Conservation (phyloP, 1,140 invertebrate genomes). For the Neodiprion lecontei region DNA sequence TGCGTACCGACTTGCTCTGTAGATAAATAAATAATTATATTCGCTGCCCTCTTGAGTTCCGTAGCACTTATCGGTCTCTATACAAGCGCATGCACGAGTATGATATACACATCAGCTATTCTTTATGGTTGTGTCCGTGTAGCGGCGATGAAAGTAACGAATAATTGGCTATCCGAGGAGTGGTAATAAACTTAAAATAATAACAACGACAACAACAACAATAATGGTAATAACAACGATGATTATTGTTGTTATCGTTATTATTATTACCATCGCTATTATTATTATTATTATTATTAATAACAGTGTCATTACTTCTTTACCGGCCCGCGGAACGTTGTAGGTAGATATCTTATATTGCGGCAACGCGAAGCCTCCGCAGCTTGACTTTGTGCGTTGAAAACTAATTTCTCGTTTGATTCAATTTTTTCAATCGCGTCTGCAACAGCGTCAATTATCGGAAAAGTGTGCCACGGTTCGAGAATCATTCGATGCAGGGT, state of each 20-base stretch:
- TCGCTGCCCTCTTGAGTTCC: neutral
- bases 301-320: no score
- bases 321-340: no score
- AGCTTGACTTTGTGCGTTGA: neutral
- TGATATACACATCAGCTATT: no score
- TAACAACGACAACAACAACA: no score
- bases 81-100: neutral
- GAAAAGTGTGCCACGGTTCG: neutral
- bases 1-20: neutral
- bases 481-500: no score
- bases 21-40: neutral
- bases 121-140: neutral
- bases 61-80: neutral
- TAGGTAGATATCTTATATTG: neutral
- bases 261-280: neutral
- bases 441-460: neutral
- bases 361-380: neutral
- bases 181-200: neutral
- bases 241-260: neutral
- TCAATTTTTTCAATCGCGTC: neutral
- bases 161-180: neutral
- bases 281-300: no score
- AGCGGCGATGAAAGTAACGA: neutral
- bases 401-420: slow-evolving; percentile 8
- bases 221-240: neutral